A percentile compares a stretch with the other conserved stretches of the same genome.
phyloP scores from a whole-genome alignment of 2,797 vertebrate genomes.

The Catostomus latipinnis region DNA sequence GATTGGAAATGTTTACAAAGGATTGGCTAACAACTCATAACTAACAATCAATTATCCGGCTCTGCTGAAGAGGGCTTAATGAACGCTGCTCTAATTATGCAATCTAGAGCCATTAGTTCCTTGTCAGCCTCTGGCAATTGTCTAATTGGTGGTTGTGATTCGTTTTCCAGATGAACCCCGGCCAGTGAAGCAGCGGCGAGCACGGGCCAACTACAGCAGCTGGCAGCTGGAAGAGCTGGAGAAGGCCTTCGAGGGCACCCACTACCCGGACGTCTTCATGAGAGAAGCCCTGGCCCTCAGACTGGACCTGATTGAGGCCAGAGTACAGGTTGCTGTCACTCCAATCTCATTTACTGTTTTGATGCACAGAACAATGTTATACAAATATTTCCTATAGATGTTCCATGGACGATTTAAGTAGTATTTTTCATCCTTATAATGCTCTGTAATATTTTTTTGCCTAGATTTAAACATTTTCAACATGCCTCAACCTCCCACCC shows the following conservation, averaged over 20 bases:
- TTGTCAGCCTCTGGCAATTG: constrained; percentile 79
- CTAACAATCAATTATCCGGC: constrained; percentile 84
- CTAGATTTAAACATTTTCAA: too few species aligned
- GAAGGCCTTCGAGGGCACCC: constrained; percentile 84
- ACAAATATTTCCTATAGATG: background rate
- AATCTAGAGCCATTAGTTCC: constrained; percentile 82
- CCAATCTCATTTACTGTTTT: background rate
- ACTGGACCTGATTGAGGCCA: constrained; percentile 85
- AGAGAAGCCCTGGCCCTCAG: constrained; percentile 85
- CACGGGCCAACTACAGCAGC: constrained; percentile 89
- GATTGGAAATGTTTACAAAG: constrained; percentile 82
- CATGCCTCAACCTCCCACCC: too few species aligned
- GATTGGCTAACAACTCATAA: constrained; percentile 81
- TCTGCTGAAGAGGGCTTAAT: constrained; percentile 77
- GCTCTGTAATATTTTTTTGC: background rate
- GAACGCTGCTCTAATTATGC: constrained; percentile 80
- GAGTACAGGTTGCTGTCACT: constrained; percentile 78
- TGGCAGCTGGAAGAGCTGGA: constrained; percentile 89
- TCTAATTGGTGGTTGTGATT: constrained; percentile 77
- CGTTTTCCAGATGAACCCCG: constrained; percentile 85
- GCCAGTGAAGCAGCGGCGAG: constrained; percentile 85
- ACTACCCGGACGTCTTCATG: constrained; percentile 88
- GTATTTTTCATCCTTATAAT: too few species aligned
- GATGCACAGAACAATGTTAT: background rate
- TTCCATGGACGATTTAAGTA: background rate